Evolutionary conservation across 2,113 vertebrate species (phyloP).

Genomic region (Nesospiza acunhae): DNA sequence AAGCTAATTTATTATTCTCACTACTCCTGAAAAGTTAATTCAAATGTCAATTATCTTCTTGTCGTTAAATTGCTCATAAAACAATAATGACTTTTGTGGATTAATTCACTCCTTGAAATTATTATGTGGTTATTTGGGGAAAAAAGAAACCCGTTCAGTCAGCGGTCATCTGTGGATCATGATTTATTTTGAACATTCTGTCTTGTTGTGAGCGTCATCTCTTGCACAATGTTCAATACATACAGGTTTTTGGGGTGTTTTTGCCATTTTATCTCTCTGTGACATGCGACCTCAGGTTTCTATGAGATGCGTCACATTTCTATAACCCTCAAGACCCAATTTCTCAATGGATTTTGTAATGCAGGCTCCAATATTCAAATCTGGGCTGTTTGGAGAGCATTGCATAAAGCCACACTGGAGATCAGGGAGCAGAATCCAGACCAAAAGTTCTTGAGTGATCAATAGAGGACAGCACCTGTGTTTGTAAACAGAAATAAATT

Average conservation of each 20-base stretch:
- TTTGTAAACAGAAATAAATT: neutral
- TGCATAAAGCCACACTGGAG: neutral
- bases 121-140: neutral
- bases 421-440: neutral
- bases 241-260: fast-evolving
- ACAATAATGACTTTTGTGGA: neutral
- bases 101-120: conserved; percentile 7
- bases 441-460: neutral
- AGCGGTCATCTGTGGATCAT: neutral
- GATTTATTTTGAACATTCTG: neutral
- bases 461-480: neutral
- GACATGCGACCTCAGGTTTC: neutral
- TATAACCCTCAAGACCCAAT: neutral
- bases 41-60: conserved; percentile 8
- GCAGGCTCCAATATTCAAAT: neutral
- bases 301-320: neutral
- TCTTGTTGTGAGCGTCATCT: neutral
- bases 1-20: neutral
- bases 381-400: neutral
- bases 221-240: neutral
- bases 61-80: neutral
- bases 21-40: neutral
- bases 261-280: neutral
- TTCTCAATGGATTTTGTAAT: neutral
- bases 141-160: neutral